Evolutionary conservation across 1,140 invertebrate genomes (phyloP).

Genomic region (Listronotus bonariensis): DNA sequence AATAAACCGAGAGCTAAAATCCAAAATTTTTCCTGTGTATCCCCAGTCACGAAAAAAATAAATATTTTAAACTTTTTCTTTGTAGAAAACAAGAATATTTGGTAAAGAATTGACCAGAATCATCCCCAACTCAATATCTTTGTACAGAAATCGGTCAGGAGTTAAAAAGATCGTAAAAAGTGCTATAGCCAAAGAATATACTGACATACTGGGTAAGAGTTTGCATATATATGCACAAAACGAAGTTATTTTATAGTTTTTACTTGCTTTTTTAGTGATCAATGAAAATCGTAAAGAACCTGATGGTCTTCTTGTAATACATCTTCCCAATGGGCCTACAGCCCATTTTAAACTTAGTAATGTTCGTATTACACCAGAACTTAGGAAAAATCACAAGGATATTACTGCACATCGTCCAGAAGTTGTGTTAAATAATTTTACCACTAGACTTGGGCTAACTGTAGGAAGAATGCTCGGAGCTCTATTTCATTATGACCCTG

Average conservation of each 20-base stretch:
- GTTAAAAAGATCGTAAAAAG: slow-evolving; percentile 92
- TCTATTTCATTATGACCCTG: slow-evolving; percentile 92
- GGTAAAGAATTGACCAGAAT: slow-evolving; percentile 87
- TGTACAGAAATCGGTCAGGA: slow-evolving; percentile 80
- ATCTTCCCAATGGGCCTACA: slow-evolving; percentile 95
- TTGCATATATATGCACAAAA: background rate
- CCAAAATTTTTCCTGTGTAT: too few species aligned
- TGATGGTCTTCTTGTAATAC: slow-evolving; percentile 89
- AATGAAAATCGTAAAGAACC: slow-evolving; percentile 93
- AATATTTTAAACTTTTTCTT: slow-evolving; percentile 47
- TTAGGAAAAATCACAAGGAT: slow-evolving; percentile 76
- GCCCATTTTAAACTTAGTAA: slow-evolving; percentile 84
- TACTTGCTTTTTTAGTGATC: slow-evolving; percentile 75
- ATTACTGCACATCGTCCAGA: slow-evolving; percentile 88
- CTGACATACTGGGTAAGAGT: slow-evolving; percentile 64
- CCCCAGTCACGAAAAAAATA: too few species aligned
- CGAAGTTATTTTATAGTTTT: background rate
- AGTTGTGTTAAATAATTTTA: slow-evolving; percentile 96
- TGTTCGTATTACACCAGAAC: slow-evolving; percentile 80
- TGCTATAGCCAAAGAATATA: slow-evolving; percentile 76
- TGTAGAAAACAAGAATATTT: slow-evolving; percentile 87
- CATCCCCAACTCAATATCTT: slow-evolving; percentile 86
- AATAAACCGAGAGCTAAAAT: too few species aligned
- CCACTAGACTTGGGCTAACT: slow-evolving; percentile 87
- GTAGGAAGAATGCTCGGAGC: slow-evolving; percentile 93